Conservation (phyloP, 2,797 vertebrate species). For the Lepidocolaptes lacrymiger region DNA sequence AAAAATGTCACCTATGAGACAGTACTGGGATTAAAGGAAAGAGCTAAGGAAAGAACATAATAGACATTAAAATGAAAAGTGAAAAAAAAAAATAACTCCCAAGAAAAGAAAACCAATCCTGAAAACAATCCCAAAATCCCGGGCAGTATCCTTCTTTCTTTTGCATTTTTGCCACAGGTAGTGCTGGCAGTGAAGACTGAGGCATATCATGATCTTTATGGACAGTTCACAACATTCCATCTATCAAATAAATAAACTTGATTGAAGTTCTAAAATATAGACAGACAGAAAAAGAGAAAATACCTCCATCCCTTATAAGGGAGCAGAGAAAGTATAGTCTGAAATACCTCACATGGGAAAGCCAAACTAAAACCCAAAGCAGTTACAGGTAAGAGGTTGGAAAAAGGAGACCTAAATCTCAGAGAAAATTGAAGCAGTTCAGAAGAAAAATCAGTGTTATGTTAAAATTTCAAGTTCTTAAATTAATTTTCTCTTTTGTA, state of each 20-base stretch:
- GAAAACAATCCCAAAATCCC: not conserved
- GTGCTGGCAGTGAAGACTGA: not conserved
- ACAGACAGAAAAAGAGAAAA: not conserved
- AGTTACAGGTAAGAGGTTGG: rapidly evolving
- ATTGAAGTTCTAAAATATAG: not conserved
- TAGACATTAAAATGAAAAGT: not conserved
- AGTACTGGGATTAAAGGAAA: not conserved
- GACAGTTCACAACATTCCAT: not conserved
- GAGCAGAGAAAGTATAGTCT: not conserved
- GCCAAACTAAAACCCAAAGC: not conserved
- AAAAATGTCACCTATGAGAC: not conserved
- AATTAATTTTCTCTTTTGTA: not conserved
- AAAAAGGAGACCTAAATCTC: not conserved
- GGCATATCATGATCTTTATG: not conserved
- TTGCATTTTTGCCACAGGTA: not conserved
- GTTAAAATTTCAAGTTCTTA: not conserved
- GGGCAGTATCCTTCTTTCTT: not conserved
- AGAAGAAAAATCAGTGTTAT: not conserved
- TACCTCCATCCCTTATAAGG: not conserved
- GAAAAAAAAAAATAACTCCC: not conserved
- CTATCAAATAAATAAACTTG: not conserved
- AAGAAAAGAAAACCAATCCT: not conserved
- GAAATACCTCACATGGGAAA: not conserved
- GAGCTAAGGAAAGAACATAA: not conserved
- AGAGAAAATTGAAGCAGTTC: not conserved